Evolutionary conservation across 1,140 invertebrate species (phyloP).

Genomic region (Calephelis virginiensis): DNA sequence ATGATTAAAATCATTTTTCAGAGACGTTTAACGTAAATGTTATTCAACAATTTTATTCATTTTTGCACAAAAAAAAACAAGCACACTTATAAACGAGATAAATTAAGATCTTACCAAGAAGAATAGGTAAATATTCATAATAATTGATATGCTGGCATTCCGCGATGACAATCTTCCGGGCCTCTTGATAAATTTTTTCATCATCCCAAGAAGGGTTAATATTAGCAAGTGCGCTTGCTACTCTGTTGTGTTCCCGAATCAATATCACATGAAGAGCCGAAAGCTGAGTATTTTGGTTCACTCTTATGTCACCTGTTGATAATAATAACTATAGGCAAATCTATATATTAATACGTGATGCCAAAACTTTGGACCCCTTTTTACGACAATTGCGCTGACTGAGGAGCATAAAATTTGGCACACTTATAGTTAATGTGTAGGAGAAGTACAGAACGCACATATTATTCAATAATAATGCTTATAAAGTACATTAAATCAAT

Average conservation of each 20-base stretch:
- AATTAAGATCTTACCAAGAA: constrained; percentile 20
- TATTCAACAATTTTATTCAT: too few species aligned
- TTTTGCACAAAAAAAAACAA: too few species aligned
- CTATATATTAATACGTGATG: too few species aligned
- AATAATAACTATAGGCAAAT: neutral
- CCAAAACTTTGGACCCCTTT: too few species aligned
- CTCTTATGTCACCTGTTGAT: constrained; percentile 1
- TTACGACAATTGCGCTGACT: too few species aligned
- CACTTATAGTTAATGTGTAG: too few species aligned
- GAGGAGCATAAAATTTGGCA: too few species aligned
- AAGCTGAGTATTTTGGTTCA: constrained; percentile 11
- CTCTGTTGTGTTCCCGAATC: neutral
- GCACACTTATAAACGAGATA: neutral
- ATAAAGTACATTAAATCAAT: too few species aligned
- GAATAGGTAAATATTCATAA: neutral
- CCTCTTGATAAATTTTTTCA: constrained; percentile 27
- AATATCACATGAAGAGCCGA: neutral
- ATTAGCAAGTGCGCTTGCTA: neutral
- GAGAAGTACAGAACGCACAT: too few species aligned
- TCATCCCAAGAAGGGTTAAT: constrained; percentile 29
- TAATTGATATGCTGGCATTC: constrained; percentile 24
- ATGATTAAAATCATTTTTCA: too few species aligned
- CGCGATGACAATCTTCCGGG: constrained; percentile 25
- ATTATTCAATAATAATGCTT: too few species aligned
- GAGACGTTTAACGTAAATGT: too few species aligned